A percentile compares a stretch with the other conserved stretches of the same genome.
Conservation (phyloP, 2,113 vertebrate genomes). For the Caranx melampygus region DNA sequence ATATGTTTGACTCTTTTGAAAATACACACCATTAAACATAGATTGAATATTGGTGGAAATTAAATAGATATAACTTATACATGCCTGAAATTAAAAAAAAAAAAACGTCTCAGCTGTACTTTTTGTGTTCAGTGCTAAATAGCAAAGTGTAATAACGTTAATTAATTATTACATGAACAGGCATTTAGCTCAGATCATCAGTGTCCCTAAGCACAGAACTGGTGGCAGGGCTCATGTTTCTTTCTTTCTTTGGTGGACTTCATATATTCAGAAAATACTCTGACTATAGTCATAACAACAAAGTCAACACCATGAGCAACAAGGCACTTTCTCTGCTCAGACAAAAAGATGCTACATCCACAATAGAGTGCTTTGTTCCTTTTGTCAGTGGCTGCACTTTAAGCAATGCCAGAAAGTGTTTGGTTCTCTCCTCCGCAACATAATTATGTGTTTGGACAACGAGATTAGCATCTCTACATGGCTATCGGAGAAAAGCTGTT, state of each 20-base stretch:
- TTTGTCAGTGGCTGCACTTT: not conserved
- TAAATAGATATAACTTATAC: too few species aligned
- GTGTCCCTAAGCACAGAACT: not conserved
- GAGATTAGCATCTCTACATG: slow-evolving; percentile 62
- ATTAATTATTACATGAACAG: too few species aligned
- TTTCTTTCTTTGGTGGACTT: not conserved
- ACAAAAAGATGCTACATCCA: not conserved
- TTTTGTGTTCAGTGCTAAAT: not conserved
- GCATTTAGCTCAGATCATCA: not conserved
- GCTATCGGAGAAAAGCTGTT: slow-evolving; percentile 40
- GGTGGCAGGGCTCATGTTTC: not conserved
- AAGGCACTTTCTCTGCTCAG: not conserved
- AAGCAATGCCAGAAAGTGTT: slow-evolving; percentile 8
- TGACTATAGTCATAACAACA: not conserved
- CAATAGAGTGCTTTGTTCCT: not conserved
- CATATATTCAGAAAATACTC: not conserved
- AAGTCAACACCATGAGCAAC: not conserved
- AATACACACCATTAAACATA: too few species aligned
- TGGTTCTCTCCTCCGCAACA: slow-evolving; percentile 10
- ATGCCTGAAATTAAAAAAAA: too few species aligned
- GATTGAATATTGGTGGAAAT: too few species aligned
- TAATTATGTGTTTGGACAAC: slow-evolving; percentile 45
- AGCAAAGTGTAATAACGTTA: not conserved
- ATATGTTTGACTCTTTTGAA: too few species aligned
- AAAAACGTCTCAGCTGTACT: too few species aligned